Evolutionary conservation across 2,888 invertebrate species (phyloP), one percentile per base, ranked within the genome.

Genomic region (Crocallis elinguaria): DNA sequence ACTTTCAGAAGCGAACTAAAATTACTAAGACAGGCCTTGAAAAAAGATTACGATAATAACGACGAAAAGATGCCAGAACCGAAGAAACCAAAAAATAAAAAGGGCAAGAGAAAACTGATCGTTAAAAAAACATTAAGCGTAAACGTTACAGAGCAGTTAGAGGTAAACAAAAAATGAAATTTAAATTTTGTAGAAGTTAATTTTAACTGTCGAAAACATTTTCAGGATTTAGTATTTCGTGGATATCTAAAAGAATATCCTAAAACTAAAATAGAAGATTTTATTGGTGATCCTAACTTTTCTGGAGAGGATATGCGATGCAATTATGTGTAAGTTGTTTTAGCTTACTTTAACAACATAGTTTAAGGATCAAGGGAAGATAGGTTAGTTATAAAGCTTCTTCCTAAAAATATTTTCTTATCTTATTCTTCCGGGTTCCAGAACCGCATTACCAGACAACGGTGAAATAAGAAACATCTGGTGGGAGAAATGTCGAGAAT

Each of bases 241-340:
- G 81, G 75, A 2, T 65, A 80, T 12, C 46, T 88, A 1, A 71
- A 67, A 61, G 75, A 86, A 43, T 84, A 83, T 56, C 75, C 77
- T 12, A 66, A 49, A 49, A 77, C 61, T 2, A 73, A 72, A 46
- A 60, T 88, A 1, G 59, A 73, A 50, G 79, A 86, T 12, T 88
- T 83, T 44, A 56, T 76, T 8, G 88, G 87, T 4, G 88, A 88
- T 48, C 67, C 76, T 8, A 86, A 88, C 52, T 87, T 79, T 44
- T 77, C 71, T 16, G 88, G 87, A 13, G 82, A 82, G n/a, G 79
- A 81, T 45, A 49, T 79, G 3, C 79, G 85, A 11, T 80, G 79
- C 44, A 59, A 65, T 27, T 74, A 77, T 17, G 42, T 55, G 88
- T 88, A 64, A 74, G 77, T 57, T 41, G 7, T 13, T 21, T 16